phyloP scores from a whole-genome alignment of 2,888 invertebrate species.

The Sthenelais limicola region DNA sequence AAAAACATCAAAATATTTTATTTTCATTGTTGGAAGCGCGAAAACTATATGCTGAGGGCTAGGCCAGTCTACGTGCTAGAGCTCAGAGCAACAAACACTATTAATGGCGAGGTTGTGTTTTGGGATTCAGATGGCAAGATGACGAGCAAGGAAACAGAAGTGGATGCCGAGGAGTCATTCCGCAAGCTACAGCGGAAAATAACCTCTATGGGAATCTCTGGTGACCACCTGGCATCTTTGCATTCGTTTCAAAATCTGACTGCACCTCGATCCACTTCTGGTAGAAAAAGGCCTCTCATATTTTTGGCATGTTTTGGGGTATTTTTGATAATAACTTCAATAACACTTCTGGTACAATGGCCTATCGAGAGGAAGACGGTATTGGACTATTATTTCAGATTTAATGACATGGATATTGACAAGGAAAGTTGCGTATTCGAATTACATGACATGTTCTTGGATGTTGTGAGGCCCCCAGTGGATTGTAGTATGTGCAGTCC shows the following conservation, averaged over 20 bases:
- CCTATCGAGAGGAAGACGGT: conserved; percentile 36
- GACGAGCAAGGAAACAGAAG: conserved; percentile 8
- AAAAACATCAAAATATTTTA: too few species aligned
- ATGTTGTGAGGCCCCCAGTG: conserved; percentile 83
- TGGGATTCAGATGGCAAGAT: too few species aligned
- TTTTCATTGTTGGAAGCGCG: too few species aligned
- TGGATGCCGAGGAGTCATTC: conserved; percentile 27
- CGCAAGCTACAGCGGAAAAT: conserved; percentile 35
- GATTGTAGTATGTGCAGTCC: conserved; percentile 84
- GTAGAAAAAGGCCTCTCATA: neutral
- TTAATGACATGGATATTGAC: conserved; percentile 39
- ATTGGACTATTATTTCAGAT: conserved; percentile 27
- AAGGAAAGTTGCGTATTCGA: conserved; percentile 59
- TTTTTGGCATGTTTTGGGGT: neutral
- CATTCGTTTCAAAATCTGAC: conserved; percentile 37
- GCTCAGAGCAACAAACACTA: too few species aligned
- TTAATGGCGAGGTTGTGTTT: too few species aligned
- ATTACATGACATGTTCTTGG: conserved; percentile 53
- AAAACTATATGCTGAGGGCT: too few species aligned
- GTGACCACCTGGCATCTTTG: conserved; percentile 40
- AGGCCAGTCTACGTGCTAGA: too few species aligned
- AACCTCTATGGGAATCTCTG: conserved; percentile 39
- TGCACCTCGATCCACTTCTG: neutral
- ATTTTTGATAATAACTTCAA: neutral
- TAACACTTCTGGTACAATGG: conserved; percentile 41